Conservation (phyloP, 2,888 invertebrate genomes). For the Vandiemenella viatica region DNA sequence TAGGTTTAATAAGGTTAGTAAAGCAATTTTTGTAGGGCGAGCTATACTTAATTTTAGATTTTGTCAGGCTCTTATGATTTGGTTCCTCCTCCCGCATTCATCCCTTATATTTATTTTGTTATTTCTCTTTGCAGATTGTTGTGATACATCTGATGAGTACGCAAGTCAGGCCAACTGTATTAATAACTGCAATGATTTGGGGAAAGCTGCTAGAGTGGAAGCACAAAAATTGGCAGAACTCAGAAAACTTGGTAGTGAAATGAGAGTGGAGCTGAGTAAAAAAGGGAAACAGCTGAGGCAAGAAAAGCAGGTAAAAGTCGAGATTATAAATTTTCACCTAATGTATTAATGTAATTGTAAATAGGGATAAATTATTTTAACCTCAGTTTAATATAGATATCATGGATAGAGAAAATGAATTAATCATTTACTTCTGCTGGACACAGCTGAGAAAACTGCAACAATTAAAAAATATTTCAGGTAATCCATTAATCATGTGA, state of each 20-base stretch:
- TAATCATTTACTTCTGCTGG: no score
- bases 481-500: no score
- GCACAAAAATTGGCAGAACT: slow-evolving; percentile 58
- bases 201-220: slow-evolving; percentile 55
- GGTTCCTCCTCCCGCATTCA: no score
- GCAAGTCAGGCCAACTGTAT: slow-evolving; percentile 42
- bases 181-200: slow-evolving; percentile 69
- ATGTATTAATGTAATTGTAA: not conserved
- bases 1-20: no score
- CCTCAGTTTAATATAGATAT: no score
- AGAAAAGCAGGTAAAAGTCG: slow-evolving; percentile 41
- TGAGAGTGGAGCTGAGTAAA: slow-evolving; percentile 55
- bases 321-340: not conserved
- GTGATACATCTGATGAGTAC: slow-evolving; percentile 43
- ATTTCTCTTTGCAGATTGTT: slow-evolving; percentile 41
- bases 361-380: not conserved
- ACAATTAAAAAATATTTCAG: no score
- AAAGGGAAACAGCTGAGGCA: slow-evolving; percentile 59
- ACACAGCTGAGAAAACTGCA: no score
- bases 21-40: no score
- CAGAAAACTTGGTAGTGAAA: slow-evolving; percentile 60
- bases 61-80: no score
- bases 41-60: no score
- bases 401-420: no score
- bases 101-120: no score